Base-by-base conservation (phyloP, 2,113 vertebrate genomes). In the Carollia perspicillata region DNA sequence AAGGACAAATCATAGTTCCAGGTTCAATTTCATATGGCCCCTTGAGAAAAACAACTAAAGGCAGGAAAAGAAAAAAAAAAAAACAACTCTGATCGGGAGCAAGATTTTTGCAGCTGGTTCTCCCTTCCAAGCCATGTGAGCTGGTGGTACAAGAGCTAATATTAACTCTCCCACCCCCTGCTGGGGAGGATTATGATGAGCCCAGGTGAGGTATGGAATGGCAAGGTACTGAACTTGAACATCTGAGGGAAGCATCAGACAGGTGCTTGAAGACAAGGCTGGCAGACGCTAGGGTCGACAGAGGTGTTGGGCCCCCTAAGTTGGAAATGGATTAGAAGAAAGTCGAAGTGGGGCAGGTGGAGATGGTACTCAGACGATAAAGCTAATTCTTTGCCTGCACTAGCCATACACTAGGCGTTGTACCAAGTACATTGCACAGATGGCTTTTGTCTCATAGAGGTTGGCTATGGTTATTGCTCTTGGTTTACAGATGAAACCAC, bases 1-100 rank as follows among this genome's bases (percentile, higher is more conserved):
- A 90, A 93, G 37, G 85, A 17, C 23, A 80, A 85, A 88, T 84
- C 58, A n/a, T 65, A 78, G 47, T 66, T 77, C 47, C 60, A 69
- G 93, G 90, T 97, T 93, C 87, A 94, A 35, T 90, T 86, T 92
- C 47, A 17, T 53, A 51, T 20, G 81, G 33, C 28, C 55, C 33
- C 35, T 87, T 81, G 80, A 92, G 84, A 89, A 94, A 77, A 37
- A 17, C 75, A 60, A 74, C 9, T 74, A 58, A 74, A 91, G 69
- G 51, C 51, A 96, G 40, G 42, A 65, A 85, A 84, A 66, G 72
- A 92, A 92, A 66, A 49, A 53, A 74, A 88, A 86, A 47, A 84
- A 51, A 85, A 89, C 90, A 58, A 47, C 35, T 23, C 58, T 69
- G 33, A 51, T 79, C 16, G 40, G 37, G 55, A 86, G 11, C 55